Conservation (phyloP, 1,140 invertebrate species). For the Scaptomyza graminum region DNA sequence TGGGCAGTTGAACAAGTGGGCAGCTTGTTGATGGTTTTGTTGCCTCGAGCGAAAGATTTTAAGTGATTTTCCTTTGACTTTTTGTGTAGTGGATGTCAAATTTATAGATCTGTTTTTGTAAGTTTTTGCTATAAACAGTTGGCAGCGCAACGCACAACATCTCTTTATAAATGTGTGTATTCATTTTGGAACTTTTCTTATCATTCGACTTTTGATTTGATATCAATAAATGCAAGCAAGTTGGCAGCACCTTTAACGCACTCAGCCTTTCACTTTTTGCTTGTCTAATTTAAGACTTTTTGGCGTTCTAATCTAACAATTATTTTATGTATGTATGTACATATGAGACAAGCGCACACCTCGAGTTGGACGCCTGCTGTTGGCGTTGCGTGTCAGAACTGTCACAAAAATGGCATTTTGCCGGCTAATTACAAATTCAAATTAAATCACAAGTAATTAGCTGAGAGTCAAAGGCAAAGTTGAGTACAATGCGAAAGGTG, state of each 20-base stretch:
- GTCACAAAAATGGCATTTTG: slow-evolving; percentile 78
- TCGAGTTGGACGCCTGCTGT: slow-evolving; percentile 3
- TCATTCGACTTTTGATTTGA: too few species aligned
- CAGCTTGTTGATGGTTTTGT: slow-evolving; percentile 57
- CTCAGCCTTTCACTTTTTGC: neutral
- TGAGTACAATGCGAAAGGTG: slow-evolving; percentile 21
- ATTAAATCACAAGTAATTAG: slow-evolving; percentile 82
- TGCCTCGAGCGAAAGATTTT: slow-evolving; percentile 51
- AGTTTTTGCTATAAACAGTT: slow-evolving; percentile 40
- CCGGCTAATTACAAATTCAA: slow-evolving; percentile 82
- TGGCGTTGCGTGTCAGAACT: slow-evolving; percentile 56
- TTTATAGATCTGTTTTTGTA: slow-evolving; percentile 45
- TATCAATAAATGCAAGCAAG: neutral
- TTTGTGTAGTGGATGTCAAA: slow-evolving; percentile 50
- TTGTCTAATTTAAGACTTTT: slow-evolving; percentile 69
- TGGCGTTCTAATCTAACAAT: slow-evolving; percentile 47
- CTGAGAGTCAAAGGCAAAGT: slow-evolving; percentile 61
- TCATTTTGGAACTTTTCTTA: too few species aligned
- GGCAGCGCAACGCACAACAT: slow-evolving; percentile 31
- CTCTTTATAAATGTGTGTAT: too few species aligned
- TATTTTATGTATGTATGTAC: slow-evolving; percentile 9
- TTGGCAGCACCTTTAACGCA: slow-evolving; percentile 12
- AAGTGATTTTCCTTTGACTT: slow-evolving; percentile 56
- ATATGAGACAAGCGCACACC: slow-evolving; percentile 45
- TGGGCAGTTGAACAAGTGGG: slow-evolving; percentile 5